Evolutionary conservation across 2,888 invertebrate species (phyloP), one percentile per base, ranked within the genome.

Genomic region (Spisula solida): DNA sequence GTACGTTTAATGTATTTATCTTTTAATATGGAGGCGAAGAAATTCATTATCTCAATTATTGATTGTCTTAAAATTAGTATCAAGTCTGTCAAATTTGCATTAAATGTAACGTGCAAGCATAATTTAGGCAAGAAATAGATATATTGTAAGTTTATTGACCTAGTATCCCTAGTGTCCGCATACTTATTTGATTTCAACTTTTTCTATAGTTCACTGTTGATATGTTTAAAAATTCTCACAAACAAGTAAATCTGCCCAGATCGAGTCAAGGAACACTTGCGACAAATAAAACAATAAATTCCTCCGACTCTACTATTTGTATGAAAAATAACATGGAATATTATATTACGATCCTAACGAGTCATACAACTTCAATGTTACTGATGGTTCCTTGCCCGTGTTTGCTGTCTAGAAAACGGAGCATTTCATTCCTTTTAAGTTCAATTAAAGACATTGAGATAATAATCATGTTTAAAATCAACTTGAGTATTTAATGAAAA

Each of bases 401-500:
- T 34, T 14, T 75, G 16, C 60, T 60, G n/a, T 16, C 75, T 75
- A 6, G 25, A 31, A 34, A 16, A 75, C 16, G n/a, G 14, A 75
- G 25, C 18, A 20, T 20, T 75, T 31, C 8, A 31, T 75, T 75
- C 16, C 31, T 75, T 75, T 75, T 31, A 31, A 16, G 75, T 75
- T 75, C 1, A 75, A 31, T 75, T 75, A 8, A 18, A 31, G 75
- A 16, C 75, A 16, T 75, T 16, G 31, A 75, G 31, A 75, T 75
- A 75, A 31, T 75, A 16, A 75, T 4, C 75, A 75, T 75, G 34
- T 34, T 75, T 75, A 34, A 75, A 75, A 75, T 75, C 75, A 75
- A 34, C 34, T 75, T 75, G 34, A 31, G 75, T 75, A 34, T 75
- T 75, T 75, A 75, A 75, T 75, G 75, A 75, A 75, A 25, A 75